phyloP scores from a whole-genome alignment of 2,797 vertebrate species.

The Halcyon badia region DNA sequence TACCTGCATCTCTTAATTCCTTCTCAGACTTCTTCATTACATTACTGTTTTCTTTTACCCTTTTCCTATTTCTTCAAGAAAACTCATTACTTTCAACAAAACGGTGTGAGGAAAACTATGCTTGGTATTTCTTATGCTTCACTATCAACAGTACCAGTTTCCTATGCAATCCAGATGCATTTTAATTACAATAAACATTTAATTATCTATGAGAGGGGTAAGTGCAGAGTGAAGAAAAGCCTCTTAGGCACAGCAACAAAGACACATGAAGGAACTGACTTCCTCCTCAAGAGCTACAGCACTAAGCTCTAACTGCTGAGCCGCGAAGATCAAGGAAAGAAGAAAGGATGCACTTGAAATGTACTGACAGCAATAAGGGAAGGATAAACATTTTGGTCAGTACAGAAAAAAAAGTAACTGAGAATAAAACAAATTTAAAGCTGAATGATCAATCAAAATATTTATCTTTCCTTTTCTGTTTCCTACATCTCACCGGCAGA shows the following conservation, averaged over 20 bases:
- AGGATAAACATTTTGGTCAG: neutral
- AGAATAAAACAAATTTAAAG: neutral
- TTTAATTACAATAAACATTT: neutral
- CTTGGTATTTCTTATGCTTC: neutral
- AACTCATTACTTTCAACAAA: neutral
- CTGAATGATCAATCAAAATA: neutral
- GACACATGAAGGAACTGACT: neutral
- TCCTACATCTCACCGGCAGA: neutral
- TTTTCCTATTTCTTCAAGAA: neutral
- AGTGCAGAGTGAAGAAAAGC: neutral
- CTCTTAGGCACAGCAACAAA: neutral
- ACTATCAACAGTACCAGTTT: neutral
- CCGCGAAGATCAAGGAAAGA: neutral
- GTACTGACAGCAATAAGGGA: neutral
- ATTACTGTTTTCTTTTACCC: neutral
- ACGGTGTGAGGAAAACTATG: rapidly evolving
- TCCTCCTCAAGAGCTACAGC: neutral
- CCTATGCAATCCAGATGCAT: neutral
- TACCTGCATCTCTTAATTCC: neutral
- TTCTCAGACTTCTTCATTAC: neutral
- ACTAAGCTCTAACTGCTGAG: neutral
- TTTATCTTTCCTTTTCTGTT: neutral
- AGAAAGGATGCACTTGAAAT: neutral
- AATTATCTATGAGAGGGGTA: neutral
- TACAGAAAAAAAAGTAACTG: neutral